These are phyloP conservation scores for Tragelaphus scriptus DNA, from an alignment of 2,113 vertebrate genomes.

Conservation along the genomic window DNA sequence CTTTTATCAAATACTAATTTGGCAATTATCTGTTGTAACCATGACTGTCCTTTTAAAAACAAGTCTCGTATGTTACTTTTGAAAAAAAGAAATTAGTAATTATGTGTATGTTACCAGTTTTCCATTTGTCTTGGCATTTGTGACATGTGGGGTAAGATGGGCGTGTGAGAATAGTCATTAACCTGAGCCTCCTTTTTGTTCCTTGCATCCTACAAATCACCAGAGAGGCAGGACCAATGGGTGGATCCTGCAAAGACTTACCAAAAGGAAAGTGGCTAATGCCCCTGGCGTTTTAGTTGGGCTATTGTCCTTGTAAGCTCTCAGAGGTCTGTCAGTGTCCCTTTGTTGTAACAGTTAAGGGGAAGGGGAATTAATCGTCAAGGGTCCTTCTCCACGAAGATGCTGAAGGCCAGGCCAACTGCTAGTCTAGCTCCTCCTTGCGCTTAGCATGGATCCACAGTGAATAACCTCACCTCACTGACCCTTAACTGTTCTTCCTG, in stretches of 20 bases:
- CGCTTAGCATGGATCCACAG: rapidly evolving
- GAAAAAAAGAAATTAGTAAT: background rate
- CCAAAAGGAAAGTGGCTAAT: background rate
- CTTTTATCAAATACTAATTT: background rate
- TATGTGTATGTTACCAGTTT: background rate
- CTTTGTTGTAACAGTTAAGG: background rate
- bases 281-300: background rate
- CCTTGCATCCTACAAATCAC: background rate
- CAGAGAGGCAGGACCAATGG: background rate
- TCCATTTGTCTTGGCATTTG: background rate
- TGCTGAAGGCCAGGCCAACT: background rate
- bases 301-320: rapidly evolving
- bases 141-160: rapidly evolving
- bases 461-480: background rate
- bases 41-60: background rate
- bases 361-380: background rate
- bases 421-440: background rate
- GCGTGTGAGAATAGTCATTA: background rate
- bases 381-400: background rate
- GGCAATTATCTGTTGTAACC: background rate
- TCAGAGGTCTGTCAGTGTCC: background rate
- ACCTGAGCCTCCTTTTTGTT: background rate
- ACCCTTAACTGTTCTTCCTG: background rate
- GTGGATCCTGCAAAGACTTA: background rate
- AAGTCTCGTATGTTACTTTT: background rate